phyloP scores from a whole-genome alignment of 1,140 invertebrate species.

The Rhagoletis zephyria region DNA sequence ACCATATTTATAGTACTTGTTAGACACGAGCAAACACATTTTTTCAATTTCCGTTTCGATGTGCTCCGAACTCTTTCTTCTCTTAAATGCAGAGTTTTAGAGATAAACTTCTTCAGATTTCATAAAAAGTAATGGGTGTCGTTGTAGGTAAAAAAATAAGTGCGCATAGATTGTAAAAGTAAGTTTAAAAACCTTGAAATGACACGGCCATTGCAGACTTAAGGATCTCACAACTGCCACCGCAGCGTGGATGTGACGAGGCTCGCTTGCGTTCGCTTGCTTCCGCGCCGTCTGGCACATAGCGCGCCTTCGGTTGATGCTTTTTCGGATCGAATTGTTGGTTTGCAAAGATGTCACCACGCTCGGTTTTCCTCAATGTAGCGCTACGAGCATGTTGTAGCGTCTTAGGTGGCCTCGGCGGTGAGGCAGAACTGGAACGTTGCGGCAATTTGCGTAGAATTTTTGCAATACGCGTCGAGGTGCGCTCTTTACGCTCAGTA shows the following conservation, averaged over 20 bases:
- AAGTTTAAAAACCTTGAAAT: slow-evolving; percentile 67
- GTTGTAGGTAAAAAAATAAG: neutral
- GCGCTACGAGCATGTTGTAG: slow-evolving; percentile 42
- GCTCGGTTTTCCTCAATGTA: slow-evolving; percentile 53
- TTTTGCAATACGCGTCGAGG: slow-evolving; percentile 65
- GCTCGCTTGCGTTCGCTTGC: slow-evolving; percentile 33
- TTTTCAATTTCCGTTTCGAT: too few relatives aligned
- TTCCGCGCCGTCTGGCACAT: slow-evolving; percentile 77
- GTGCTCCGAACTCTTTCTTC: too few relatives aligned
- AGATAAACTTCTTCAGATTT: neutral
- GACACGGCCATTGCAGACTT: slow-evolving; percentile 65
- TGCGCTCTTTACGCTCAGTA: slow-evolving; percentile 23
- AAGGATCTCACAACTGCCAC: slow-evolving; percentile 61
- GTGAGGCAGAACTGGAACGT: slow-evolving; percentile 65
- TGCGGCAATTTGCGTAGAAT: slow-evolving; percentile 18
- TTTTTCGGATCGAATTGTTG: slow-evolving; percentile 83
- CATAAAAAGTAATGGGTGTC: neutral
- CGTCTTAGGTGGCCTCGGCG: slow-evolving; percentile 63
- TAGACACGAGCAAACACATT: too few relatives aligned
- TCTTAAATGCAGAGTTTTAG: too few relatives aligned
- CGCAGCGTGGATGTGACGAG: slow-evolving; percentile 52
- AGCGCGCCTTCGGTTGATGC: slow-evolving; percentile 83
- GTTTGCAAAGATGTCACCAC: slow-evolving; percentile 77
- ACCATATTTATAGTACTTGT: too few relatives aligned
- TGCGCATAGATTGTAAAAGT: neutral